Evolutionary conservation across 2,888 invertebrate genomes (phyloP), one percentile per base, ranked within the genome.

Genomic region (Calliopum simillimum): DNA sequence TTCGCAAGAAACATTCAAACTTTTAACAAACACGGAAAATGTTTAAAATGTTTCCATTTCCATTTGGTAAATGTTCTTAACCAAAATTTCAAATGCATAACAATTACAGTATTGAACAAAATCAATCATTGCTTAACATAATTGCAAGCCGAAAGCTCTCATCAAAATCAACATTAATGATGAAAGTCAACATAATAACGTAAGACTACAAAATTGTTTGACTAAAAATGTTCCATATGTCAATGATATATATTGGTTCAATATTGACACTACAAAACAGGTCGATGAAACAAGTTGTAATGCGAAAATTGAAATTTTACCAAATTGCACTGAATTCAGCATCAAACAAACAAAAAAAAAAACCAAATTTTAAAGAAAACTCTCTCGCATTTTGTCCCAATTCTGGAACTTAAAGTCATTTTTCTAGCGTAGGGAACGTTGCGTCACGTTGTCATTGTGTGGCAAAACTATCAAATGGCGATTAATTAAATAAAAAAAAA

Each of bases 401-500:
- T 8, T 53, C 6, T 49, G 49, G 23, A 21, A 53, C 33, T 33
- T 33, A 14, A 21, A 23, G 53, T 21, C 13, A 14, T 11, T 23
- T 21, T 23, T 21, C 23, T 2, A 12, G 53, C 23, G 12, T 53
- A 19, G 13, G 53, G 13, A 16, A 53, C 53, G 19, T 19, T 19
- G 53, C 23, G 19, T 53, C 13, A 23, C 23, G 53, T 53, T 53
- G 23, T 19, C 25, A 33, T 58, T 23, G 33, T 58, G 56, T 62
- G 68, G 71, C 69, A 62, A 71, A 33, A 70, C 70, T 73, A 71
- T 71, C 71, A 71, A 73, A 75, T 73, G 75, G 55, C 73, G 76
- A 77, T 79, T 79, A 79, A 79, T 79, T 79, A 78, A 78, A 79
- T 77, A 78, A 77, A 72, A 77, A 76, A 79, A 75, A n/a, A n/a